Base-by-base conservation (phyloP, 30 jellyfish, hydroid and myxozoan genomes). In the Aurelia aurita region DNA sequence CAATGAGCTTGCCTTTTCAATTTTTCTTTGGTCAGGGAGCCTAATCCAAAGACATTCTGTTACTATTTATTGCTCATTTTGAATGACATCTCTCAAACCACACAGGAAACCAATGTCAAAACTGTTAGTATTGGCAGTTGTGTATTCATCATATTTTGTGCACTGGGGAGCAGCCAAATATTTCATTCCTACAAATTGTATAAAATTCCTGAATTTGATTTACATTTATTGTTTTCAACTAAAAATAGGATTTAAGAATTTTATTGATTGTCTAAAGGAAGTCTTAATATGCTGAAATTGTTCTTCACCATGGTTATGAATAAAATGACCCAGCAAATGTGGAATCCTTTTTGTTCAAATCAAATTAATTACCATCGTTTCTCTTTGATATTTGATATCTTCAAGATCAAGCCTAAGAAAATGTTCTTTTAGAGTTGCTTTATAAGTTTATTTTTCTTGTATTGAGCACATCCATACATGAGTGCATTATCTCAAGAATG, bases 351-450 rank as follows among this genome's bases (percentile, higher is more conserved):
- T 55, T 55, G 67, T 55, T 63, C 29, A 11, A 21, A 22, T 63
- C 29, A 29, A 68, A 21, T 68, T 68, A 68, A 68, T 35, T 68
- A 55, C 67, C 67, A 55, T 59, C 22, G 59, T 73, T 26, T 19
- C 21, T 35, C 20, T 71, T 71, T 23, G 25, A 16, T 43, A 19
- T 71, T 71, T 7, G 29, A 16, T 68, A 18, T n/a, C 27, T 26
- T 9, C 34, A 54, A 16, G 27, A 25, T 23, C 60, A 11, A 19
- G 20, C 69, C 69, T 6, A 34, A 22, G 2, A 35, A 35, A 35
- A 11, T 6, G 47, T 35, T 6, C 51, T 34, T 34, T 34, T 34
- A 10, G 46, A 34, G 46, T 34, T 7, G 4, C 7, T 34, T 10
- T 39, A 9, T 0, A 39, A 39, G 51, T 2, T 39, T 15, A 39